phyloP scores from a whole-genome alignment of 2,797 vertebrate species.

The Uromys caudimaculatus region DNA sequence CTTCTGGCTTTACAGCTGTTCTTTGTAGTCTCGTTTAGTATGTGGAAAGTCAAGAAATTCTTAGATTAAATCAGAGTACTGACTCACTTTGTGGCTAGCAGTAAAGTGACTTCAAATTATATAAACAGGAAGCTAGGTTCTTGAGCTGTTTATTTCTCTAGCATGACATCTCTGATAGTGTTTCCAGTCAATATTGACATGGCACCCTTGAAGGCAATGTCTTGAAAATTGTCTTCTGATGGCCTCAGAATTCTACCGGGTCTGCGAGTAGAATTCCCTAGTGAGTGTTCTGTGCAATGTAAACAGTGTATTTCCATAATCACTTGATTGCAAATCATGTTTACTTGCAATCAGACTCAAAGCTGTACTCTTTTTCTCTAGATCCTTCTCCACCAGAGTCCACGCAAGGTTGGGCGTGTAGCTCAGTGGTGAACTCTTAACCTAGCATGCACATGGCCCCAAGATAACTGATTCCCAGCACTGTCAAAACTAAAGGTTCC shows the following conservation, averaged over 20 bases:
- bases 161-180: slow-evolving; percentile 61
- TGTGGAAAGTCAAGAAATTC: slow-evolving; percentile 63
- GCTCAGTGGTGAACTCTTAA: background rate
- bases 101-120: slow-evolving; percentile 62
- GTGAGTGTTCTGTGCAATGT: slow-evolving; percentile 46
- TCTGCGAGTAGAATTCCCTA: slow-evolving; percentile 53
- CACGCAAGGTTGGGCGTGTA: background rate
- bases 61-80: slow-evolving; percentile 76
- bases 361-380: background rate
- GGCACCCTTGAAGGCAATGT: slow-evolving; percentile 38
- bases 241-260: slow-evolving; percentile 37
- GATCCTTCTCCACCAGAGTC: background rate
- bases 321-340: slow-evolving; percentile 53
- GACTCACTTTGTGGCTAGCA: slow-evolving; percentile 55
- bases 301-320: slow-evolving; percentile 71
- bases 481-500: background rate
- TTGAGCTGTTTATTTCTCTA: slow-evolving; percentile 69
- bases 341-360: slow-evolving; percentile 50
- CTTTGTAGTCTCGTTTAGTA: slow-evolving; percentile 68
- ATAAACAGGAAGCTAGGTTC: slow-evolving; percentile 73
- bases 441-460: background rate
- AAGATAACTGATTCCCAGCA: background rate
- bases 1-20: slow-evolving; percentile 72
- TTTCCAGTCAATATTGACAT: slow-evolving; percentile 76
- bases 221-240: slow-evolving; percentile 68